Percentiles rank a stretch among this genome's conserved stretches.
Evolutionary conservation across 1,140 invertebrate genomes (phyloP).

Genomic region (Ceratina japonica): DNA sequence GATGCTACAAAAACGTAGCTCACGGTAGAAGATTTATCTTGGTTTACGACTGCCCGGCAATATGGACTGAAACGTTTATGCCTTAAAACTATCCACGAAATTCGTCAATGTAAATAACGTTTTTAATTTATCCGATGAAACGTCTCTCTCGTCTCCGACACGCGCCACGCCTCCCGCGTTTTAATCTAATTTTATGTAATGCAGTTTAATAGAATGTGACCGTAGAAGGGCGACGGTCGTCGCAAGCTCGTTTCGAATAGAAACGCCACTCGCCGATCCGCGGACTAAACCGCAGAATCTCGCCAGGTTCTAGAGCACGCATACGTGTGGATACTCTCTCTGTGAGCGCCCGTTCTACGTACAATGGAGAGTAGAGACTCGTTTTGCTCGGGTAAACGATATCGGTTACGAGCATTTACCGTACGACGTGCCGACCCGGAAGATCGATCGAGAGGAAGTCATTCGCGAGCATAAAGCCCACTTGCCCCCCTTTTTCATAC

Average conservation of each 20-base stretch:
- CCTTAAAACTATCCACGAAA: constrained; percentile 4
- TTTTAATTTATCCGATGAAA: too few relatives aligned
- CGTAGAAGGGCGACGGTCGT: too few relatives aligned
- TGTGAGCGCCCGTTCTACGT: neutral
- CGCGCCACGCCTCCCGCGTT: too few relatives aligned
- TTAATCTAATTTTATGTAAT: too few relatives aligned
- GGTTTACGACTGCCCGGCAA: neutral
- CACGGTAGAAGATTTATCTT: neutral
- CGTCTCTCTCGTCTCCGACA: too few relatives aligned
- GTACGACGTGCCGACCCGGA: constrained; percentile 50
- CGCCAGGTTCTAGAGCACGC: neutral
- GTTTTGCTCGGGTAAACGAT: constrained; percentile 33
- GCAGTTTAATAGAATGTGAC: too few relatives aligned
- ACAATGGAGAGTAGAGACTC: constrained; percentile 25
- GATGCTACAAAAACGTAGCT: neutral
- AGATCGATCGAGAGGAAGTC: constrained; percentile 63
- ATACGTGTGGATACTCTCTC: neutral
- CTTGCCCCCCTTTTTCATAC: constrained; percentile 26
- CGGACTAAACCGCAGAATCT: neutral
- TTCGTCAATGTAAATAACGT: neutral
- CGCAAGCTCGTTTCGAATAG: neutral
- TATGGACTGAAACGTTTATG: neutral
- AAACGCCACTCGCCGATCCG: too few relatives aligned
- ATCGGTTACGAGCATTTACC: constrained; percentile 53
- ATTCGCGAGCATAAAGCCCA: constrained; percentile 37